Conservation (phyloP, 2,113 vertebrate species). For the Perccottus glenii region DNA sequence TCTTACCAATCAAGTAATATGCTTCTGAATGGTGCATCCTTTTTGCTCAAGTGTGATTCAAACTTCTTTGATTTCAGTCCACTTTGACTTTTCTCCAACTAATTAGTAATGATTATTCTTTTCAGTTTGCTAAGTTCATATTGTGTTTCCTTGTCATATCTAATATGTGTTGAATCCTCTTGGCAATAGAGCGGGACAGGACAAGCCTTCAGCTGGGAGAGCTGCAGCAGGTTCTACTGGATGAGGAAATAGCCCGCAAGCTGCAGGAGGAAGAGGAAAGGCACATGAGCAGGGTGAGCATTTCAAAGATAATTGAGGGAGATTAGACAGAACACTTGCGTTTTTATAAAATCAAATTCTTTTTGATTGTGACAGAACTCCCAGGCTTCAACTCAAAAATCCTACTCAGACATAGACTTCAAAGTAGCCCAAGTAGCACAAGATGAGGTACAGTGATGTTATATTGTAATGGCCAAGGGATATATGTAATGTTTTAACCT, state of each 20-base stretch:
- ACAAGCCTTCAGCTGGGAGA: conserved; percentile 62
- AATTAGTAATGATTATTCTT: neutral
- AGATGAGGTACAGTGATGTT: conserved; percentile 71
- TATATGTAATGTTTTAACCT: neutral
- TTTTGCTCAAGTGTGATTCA: conserved; percentile 19
- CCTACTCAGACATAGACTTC: conserved; percentile 69
- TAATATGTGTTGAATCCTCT: neutral
- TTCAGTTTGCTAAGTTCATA: neutral
- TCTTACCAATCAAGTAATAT: neutral
- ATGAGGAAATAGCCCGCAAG: conserved; percentile 74
- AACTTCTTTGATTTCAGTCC: neutral
- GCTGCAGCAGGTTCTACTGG: conserved; percentile 74
- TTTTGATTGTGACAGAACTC: conserved; percentile 40
- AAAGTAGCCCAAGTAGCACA: conserved; percentile 78
- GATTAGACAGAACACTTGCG: neutral
- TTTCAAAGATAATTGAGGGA: neutral
- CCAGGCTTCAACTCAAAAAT: conserved; percentile 13
- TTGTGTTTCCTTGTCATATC: neutral
- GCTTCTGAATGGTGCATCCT: conserved; percentile 3
- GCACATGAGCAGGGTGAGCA: conserved; percentile 49
- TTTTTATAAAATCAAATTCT: neutral
- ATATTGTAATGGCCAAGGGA: neutral
- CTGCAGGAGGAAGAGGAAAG: conserved; percentile 75
- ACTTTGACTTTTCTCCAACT: neutral
- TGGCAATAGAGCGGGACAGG: conserved; percentile 21